These are phyloP conservation scores for Anomalospiza imberbis DNA, from an alignment of 2,797 vertebrate species.

Conservation along the genomic window DNA sequence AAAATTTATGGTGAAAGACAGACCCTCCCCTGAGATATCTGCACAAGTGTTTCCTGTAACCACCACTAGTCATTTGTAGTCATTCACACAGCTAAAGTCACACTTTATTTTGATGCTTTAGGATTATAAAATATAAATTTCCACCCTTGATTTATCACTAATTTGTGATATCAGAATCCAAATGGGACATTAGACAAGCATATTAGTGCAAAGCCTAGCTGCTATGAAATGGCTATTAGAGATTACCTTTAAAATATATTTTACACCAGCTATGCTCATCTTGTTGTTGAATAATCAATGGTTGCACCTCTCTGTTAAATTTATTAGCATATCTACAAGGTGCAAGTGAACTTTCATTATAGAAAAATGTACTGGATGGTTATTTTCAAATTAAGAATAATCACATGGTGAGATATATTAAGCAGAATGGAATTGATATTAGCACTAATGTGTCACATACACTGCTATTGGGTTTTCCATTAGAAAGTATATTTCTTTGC, in stretches of 20 bases:
- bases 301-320: conserved; percentile 44
- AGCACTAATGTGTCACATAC: conserved; percentile 43
- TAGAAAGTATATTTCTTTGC: conserved; percentile 5
- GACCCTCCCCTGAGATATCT: not conserved
- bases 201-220: conserved; percentile 48
- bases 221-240: conserved; percentile 40
- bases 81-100: not conserved
- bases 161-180: conserved; percentile 50
- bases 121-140: conserved; percentile 50
- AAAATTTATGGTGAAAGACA: not conserved
- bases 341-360: conserved; percentile 42
- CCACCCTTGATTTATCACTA: conserved; percentile 46
- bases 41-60: not conserved
- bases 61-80: not conserved
- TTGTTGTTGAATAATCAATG: conserved; percentile 56
- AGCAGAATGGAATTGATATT: conserved; percentile 28
- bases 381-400: conserved; percentile 61
- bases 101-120: conserved; percentile 41
- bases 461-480: not conserved
- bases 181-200: conserved; percentile 56
- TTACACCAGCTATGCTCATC: conserved; percentile 35
- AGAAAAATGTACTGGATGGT: conserved; percentile 23
- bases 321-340: conserved; percentile 55
- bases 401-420: conserved; percentile 33
- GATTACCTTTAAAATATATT: conserved; percentile 50